Evolutionary conservation across 1,140 invertebrate species (phyloP), one percentile per base, ranked within the genome.

Genomic region (Chironomus tepperi): DNA sequence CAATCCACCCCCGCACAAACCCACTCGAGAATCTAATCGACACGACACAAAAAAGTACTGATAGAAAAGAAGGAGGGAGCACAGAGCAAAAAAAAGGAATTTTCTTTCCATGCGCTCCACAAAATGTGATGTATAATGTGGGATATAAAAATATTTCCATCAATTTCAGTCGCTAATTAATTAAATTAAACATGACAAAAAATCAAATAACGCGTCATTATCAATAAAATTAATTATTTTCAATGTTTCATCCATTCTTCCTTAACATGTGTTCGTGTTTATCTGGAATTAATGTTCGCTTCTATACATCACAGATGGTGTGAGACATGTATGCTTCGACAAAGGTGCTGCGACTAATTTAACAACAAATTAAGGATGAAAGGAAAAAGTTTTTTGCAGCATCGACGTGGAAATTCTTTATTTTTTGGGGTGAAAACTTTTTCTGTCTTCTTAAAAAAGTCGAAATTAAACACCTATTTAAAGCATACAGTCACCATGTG

Each of bases 211-310:
- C 65, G 65, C 65, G 65, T 70, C 65, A 18, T 70, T 70, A 70
- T 19, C 65, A 70, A 70, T 70, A 70, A 70, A 70, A 70, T 70
- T 70, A 70, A 70, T 70, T 70, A 70, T 19, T 70, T 70, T 70
- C 12, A 5, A n/a, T 57, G 47, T 57, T n/a, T 34, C 24, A 2
- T 34, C 24, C 24, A 34, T 34, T 34, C 24, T 5, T 34, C 24
- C 24, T 5, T 5, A 34, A 34, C 24, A 34, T 34, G 24, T 34
- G 24, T 34, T 34, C 24, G 24, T 34, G 24, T 34, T 34, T 34
- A 34, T 34, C 24, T 34, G 24, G 24, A 34, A 34, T 34, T 34
- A 34, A 34, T 34, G 24, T 34, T 34, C 24, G 24, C 5, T 34
- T 34, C 24, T 34, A 34, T 34, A 5, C 5, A 2, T 9, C 47